phyloP scores from a whole-genome alignment of 1,140 invertebrate genomes.

The Arion vulgaris region DNA sequence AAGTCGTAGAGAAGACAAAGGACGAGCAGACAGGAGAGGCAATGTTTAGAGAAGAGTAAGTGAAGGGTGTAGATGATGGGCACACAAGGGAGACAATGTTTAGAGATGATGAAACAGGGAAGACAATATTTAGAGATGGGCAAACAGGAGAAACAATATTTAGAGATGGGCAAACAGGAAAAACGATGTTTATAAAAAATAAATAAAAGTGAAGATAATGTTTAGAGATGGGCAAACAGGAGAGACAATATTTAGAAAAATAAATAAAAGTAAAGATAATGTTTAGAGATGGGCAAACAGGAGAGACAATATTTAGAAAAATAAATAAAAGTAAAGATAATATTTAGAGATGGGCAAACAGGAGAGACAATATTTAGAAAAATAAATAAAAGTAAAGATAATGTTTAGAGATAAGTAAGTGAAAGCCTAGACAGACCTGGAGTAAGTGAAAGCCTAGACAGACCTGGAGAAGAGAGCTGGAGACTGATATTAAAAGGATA shows the following conservation, averaged over 20 bases:
- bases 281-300: not conserved
- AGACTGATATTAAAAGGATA: no score
- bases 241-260: not conserved
- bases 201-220: not conserved
- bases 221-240: not conserved
- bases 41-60: not conserved
- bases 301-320: not conserved
- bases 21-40: conserved; percentile 62
- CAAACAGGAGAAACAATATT: not conserved
- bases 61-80: not conserved
- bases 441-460: no score
- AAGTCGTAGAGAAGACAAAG: conserved; percentile 62
- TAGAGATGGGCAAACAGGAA: not conserved
- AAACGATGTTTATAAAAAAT: not conserved
- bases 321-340: not conserved
- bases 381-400: no score
- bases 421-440: no score
- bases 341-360: not conserved
- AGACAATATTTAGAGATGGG: not conserved
- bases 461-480: no score
- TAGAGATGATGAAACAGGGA: not conserved
- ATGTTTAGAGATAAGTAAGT: no score
- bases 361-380: no score
- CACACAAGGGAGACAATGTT: not conserved
- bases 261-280: not conserved